These are phyloP conservation scores for Eupristina koningsbergeri DNA, from an alignment of 1,140 invertebrate genomes.

Conservation along the genomic window DNA sequence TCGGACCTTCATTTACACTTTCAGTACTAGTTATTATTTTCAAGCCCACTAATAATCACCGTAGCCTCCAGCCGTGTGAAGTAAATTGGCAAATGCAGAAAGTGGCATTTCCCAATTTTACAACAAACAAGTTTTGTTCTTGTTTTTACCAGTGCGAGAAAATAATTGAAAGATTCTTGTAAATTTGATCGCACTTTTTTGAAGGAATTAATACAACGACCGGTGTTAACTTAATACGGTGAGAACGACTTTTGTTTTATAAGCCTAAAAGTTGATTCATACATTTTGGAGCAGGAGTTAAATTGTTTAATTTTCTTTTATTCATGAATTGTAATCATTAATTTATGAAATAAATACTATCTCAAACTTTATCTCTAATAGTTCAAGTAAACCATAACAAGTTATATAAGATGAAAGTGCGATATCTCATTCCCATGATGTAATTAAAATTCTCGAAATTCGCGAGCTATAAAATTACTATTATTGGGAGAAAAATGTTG, in stretches of 20 bases:
- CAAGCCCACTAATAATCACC: neutral
- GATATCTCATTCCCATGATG: constrained; percentile 39
- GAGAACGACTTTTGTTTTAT: constrained; percentile 25
- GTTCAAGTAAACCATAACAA: constrained; percentile 32
- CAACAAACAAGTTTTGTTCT: neutral
- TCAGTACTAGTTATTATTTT: neutral
- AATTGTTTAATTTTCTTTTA: constrained; percentile 37
- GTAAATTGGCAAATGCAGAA: neutral
- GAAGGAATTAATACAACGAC: neutral
- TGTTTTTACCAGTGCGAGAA: neutral
- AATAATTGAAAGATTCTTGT: neutral
- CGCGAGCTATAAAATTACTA: no score
- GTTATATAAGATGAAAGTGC: constrained; percentile 49
- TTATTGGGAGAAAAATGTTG: no score
- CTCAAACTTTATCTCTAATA: constrained; percentile 12
- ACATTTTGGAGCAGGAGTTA: neutral
- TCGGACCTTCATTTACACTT: neutral
- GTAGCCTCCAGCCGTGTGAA: neutral
- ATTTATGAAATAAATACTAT: constrained; percentile 34
- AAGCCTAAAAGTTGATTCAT: neutral
- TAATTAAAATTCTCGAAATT: neutral
- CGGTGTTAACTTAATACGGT: constrained; percentile 7
- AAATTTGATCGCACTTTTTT: neutral
- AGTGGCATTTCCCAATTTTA: neutral
- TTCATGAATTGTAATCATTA: constrained; percentile 41